A percentile compares a stretch with the other conserved stretches of the same genome.
Evolutionary conservation across 1,140 invertebrate genomes (phyloP).

Genomic region (Heliconius eleuchia): DNA sequence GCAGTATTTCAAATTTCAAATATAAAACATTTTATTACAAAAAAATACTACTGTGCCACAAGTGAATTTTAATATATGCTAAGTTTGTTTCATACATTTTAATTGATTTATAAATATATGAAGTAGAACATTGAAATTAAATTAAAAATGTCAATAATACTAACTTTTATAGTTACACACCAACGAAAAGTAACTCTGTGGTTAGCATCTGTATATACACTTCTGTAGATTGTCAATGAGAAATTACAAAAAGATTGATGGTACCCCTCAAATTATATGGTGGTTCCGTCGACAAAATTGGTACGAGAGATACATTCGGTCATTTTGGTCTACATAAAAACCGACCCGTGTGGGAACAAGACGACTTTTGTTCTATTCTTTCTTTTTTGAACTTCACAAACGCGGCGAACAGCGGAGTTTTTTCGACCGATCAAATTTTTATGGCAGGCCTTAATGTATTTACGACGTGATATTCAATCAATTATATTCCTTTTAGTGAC

Average conservation of each 20-base stretch:
- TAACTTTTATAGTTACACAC: background rate
- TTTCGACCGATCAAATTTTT: constrained; percentile 51
- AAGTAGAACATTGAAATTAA: background rate
- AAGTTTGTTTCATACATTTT: background rate
- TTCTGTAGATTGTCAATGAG: constrained; percentile 44
- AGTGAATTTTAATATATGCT: background rate
- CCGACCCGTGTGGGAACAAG: constrained; percentile 47
- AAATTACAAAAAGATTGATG: constrained; percentile 50
- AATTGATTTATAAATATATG: background rate
- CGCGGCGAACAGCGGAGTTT: constrained; percentile 34
- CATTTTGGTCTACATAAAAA: constrained; percentile 45
- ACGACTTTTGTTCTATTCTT: constrained; percentile 40
- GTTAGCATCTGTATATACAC: background rate
- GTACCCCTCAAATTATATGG: constrained; percentile 53
- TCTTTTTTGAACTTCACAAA: constrained; percentile 36
- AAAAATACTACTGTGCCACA: background rate
- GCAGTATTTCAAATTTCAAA: background rate
- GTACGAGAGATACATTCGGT: constrained; percentile 32
- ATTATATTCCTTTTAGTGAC: constrained; percentile 38
- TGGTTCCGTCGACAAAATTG: constrained; percentile 50
- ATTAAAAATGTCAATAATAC: background rate
- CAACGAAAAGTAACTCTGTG: background rate
- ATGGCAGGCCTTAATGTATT: constrained; percentile 47
- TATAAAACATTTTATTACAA: background rate
- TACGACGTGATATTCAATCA: constrained; percentile 44